Evolutionary conservation across 2,113 vertebrate genomes (phyloP).

Genomic region (Astur gentilis): DNA sequence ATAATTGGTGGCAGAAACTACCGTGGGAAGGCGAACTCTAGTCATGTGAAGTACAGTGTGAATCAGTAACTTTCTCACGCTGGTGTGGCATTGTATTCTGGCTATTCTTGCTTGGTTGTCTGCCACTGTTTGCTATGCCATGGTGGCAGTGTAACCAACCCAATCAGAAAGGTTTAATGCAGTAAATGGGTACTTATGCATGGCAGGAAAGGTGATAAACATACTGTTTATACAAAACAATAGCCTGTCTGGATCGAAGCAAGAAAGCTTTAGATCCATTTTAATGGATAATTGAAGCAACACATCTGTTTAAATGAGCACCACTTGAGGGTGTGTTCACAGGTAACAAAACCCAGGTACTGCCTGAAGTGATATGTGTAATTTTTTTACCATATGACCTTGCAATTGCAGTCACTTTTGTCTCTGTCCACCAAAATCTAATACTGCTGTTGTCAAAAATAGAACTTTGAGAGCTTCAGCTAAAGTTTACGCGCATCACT

Average conservation of each 20-base stretch:
- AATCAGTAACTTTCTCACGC: constrained; percentile 81
- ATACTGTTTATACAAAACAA: constrained; percentile 3
- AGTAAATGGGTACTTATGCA: constrained; percentile 67
- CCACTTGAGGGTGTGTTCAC: not conserved
- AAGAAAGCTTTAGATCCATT: not conserved
- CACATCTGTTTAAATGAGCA: not conserved
- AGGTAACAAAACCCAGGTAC: not conserved
- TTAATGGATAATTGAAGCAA: not conserved
- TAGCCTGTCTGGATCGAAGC: not conserved
- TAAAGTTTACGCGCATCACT: not conserved
- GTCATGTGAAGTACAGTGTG: constrained; percentile 10
- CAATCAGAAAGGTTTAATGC: constrained; percentile 61
- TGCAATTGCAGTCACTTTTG: not conserved
- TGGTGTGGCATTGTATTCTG: constrained; percentile 67
- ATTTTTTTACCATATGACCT: not conserved
- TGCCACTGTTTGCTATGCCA: constrained; percentile 74
- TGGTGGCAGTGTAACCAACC: constrained; percentile 74
- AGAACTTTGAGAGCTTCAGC: not conserved
- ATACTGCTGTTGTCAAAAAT: not conserved
- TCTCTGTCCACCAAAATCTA: not conserved
- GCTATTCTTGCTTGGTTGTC: constrained; percentile 69
- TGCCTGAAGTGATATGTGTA: not conserved
- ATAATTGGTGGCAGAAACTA: constrained; percentile 65
- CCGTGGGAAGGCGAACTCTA: constrained; percentile 78
- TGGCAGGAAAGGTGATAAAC: constrained; percentile 31